Conservation (phyloP, 2,888 invertebrate species). For the Hyles lineata region DNA sequence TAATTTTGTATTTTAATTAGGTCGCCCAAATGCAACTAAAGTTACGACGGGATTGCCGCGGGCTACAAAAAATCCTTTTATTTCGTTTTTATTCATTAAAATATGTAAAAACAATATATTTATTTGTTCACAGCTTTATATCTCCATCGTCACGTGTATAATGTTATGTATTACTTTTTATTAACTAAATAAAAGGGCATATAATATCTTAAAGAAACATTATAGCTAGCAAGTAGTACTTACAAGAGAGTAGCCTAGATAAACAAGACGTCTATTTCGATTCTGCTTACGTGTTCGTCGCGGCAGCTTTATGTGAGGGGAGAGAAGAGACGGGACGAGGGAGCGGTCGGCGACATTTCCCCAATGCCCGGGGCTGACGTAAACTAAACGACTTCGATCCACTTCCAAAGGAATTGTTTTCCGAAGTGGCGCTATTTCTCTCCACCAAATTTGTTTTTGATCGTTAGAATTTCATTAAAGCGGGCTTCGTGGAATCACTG, state of each 20-base stretch:
- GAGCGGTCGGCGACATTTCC: slow-evolving; percentile 33
- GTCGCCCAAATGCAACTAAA: too few species aligned
- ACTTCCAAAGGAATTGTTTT: slow-evolving; percentile 54
- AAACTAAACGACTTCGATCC: slow-evolving; percentile 48
- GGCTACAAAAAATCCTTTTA: too few species aligned
- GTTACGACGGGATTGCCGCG: too few species aligned
- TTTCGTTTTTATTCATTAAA: too few species aligned
- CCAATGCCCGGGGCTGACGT: slow-evolving; percentile 48
- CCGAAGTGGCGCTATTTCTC: slow-evolving; percentile 46
- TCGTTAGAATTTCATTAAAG: slow-evolving; percentile 43
- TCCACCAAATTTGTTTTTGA: slow-evolving; percentile 46
- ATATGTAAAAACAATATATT: too few species aligned
- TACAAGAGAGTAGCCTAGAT: slow-evolving; percentile 36
- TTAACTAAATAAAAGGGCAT: too few species aligned
- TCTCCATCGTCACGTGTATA: too few species aligned
- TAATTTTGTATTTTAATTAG: too few species aligned
- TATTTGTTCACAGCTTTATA: too few species aligned
- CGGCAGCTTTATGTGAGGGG: slow-evolving; percentile 40
- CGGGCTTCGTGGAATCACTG: slow-evolving; percentile 16
- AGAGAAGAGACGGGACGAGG: slow-evolving; percentile 34
- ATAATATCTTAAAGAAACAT: background rate
- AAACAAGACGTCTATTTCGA: slow-evolving; percentile 41
- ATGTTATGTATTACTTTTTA: background rate
- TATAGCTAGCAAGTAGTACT: background rate
- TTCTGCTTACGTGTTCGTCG: slow-evolving; percentile 53